These are phyloP conservation scores for Campoplex capitator DNA, from an alignment of 2,888 invertebrate genomes.

Conservation along the genomic window DNA sequence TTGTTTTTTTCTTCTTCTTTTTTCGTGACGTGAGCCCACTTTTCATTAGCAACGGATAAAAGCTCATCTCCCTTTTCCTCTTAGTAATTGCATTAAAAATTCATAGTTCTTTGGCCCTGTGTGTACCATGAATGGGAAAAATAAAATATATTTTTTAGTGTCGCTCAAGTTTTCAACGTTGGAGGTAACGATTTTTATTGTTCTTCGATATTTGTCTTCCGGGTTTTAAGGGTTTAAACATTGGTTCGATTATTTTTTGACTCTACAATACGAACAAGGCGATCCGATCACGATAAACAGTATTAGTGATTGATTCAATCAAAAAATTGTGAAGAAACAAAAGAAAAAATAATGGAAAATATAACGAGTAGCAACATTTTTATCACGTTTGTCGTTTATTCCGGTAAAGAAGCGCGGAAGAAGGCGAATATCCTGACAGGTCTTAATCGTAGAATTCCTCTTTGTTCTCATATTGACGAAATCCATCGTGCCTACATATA, in stretches of 20 bases:
- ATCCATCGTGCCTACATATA: not conserved
- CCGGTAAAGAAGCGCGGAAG: not conserved
- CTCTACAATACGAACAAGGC: too few species aligned
- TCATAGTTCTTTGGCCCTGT: not conserved
- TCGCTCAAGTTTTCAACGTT: not conserved
- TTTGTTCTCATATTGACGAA: not conserved
- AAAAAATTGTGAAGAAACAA: too few species aligned
- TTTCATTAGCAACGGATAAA: conserved; percentile 23
- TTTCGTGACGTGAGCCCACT: conserved; percentile 14
- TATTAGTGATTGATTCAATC: too few species aligned
- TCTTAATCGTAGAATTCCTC: not conserved
- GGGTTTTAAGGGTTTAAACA: too few species aligned
- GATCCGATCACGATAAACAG: too few species aligned
- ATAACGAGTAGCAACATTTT: not conserved
- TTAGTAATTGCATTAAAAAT: conserved; percentile 17
- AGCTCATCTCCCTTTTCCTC: not conserved
- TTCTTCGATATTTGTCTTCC: not conserved
- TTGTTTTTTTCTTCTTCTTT: too few species aligned
- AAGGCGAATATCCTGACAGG: not conserved
- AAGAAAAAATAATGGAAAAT: too few species aligned
- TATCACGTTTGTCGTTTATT: not conserved
- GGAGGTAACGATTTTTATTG: not conserved
- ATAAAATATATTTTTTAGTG: not conserved
- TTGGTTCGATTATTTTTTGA: too few species aligned
- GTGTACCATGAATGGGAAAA: not conserved